These are phyloP conservation scores for Stegostoma tigrinum DNA, from an alignment of 2,113 vertebrate species.

Conservation along the genomic window DNA sequence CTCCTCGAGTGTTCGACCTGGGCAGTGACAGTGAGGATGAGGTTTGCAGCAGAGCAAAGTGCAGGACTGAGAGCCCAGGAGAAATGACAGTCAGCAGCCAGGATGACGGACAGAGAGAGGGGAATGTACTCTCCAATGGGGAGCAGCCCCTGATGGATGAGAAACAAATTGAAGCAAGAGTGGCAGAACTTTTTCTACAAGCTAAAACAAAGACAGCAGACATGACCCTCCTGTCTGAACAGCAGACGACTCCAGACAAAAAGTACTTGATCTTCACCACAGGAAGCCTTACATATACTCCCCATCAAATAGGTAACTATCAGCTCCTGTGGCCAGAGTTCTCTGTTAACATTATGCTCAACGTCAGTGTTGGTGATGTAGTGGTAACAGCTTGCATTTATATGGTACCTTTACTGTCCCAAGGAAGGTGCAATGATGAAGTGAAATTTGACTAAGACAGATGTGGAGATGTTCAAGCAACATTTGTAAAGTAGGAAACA, in stretches of 20 bases:
- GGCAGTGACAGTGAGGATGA: slow-evolving; percentile 63
- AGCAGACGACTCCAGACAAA: slow-evolving; percentile 55
- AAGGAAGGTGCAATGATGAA: not conserved
- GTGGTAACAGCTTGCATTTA: not conserved
- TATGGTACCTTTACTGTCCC: not conserved
- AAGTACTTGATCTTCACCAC: slow-evolving; percentile 96
- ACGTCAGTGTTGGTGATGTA: not conserved
- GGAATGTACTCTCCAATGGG: not conserved
- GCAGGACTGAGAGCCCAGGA: not conserved
- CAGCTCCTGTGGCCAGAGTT: not conserved
- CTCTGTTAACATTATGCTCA: not conserved
- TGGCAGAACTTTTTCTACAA: slow-evolving; percentile 70
- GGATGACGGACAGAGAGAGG: slow-evolving; percentile 36
- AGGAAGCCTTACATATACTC: slow-evolving; percentile 90
- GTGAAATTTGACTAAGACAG: not conserved
- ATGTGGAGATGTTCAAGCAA: not conserved
- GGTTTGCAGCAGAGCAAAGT: slow-evolving; percentile 41
- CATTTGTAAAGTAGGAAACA: not conserved
- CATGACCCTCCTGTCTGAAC: slow-evolving; percentile 46
- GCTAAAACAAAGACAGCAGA: slow-evolving; percentile 66
- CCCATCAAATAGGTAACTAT: slow-evolving; percentile 85
- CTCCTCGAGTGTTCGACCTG: slow-evolving; percentile 64
- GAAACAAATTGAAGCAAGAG: slow-evolving; percentile 66
- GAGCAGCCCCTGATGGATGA: slow-evolving; percentile 46
- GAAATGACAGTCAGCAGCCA: slow-evolving; percentile 26